phyloP scores from a whole-genome alignment of 2,888 invertebrate species.

The Allygus modestus region DNA sequence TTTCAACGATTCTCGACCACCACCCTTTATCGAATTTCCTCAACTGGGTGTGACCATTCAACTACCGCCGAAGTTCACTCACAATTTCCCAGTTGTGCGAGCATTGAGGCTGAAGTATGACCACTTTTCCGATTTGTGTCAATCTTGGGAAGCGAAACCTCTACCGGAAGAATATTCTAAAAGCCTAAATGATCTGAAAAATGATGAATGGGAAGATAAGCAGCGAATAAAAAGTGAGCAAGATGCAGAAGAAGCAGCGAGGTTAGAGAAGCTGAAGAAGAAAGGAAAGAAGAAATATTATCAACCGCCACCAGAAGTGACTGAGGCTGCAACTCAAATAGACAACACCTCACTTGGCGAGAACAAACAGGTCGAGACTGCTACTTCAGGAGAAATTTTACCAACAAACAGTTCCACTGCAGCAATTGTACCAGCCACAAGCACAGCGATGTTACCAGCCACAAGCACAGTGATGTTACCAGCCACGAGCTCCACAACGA shows the following conservation, averaged over 20 bases:
- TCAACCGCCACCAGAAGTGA: conserved; percentile 38
- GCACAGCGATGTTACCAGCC: background rate
- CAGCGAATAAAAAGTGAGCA: conserved; percentile 63
- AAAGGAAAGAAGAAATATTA: conserved; percentile 50
- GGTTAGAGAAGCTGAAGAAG: conserved; percentile 63
- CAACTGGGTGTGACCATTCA: conserved; percentile 77
- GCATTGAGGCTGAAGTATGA: conserved; percentile 79
- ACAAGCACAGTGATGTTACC: background rate
- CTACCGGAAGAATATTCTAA: conserved; percentile 71
- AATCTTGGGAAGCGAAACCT: conserved; percentile 73
- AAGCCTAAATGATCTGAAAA: conserved; percentile 50
- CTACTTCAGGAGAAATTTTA: background rate
- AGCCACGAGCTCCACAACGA: background rate
- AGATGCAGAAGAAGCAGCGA: conserved; percentile 64
- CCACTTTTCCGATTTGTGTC: conserved; percentile 77
- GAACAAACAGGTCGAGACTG: background rate
- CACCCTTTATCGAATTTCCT: conserved; percentile 77
- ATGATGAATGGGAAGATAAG: conserved; percentile 62
- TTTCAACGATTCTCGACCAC: conserved; percentile 74
- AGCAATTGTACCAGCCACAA: background rate
- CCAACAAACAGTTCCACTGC: background rate
- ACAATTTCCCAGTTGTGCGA: conserved; percentile 77
- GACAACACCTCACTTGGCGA: background rate
- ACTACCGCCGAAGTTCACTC: conserved; percentile 78
- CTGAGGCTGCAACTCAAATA: conserved; percentile 27